These are phyloP conservation scores for Tortrix viridana DNA, from an alignment of 2,888 invertebrate genomes.

Conservation along the genomic window DNA sequence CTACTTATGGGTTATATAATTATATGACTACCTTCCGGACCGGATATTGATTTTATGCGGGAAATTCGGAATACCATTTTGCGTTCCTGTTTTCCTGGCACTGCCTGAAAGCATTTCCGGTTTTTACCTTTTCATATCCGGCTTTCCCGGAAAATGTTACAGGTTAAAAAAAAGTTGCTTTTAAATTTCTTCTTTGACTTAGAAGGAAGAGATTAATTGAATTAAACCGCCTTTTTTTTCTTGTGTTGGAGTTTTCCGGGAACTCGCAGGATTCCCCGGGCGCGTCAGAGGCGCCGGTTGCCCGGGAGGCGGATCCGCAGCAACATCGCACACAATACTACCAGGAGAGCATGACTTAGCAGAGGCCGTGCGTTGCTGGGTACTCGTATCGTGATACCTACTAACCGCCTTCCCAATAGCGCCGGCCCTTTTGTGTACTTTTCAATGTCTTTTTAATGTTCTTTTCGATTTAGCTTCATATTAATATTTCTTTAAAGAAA, in stretches of 20 bases:
- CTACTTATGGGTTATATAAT: too few species aligned
- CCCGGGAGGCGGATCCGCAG: conserved; percentile 63
- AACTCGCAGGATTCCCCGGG: not conserved
- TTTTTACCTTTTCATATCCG: conserved; percentile 49
- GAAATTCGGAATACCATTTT: conserved; percentile 39
- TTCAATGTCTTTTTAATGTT: not conserved
- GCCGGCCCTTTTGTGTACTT: conserved; percentile 3
- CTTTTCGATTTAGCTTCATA: too few species aligned
- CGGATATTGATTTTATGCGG: conserved; percentile 59
- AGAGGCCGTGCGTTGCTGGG: conserved; percentile 39
- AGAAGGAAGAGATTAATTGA: not conserved
- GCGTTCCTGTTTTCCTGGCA: conserved; percentile 57
- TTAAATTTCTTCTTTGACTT: not conserved
- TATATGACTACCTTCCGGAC: conserved; percentile 45
- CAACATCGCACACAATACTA: conserved; percentile 59
- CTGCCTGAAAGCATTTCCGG: conserved; percentile 61
- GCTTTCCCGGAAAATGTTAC: conserved; percentile 39
- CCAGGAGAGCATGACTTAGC: conserved; percentile 55
- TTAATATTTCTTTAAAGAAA: too few species aligned
- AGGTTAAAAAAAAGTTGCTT: conserved; percentile 7
- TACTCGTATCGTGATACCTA: conserved; percentile 25
- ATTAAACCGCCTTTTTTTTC: not conserved
- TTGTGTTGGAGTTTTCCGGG: conserved; percentile 39
- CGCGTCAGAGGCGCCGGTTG: conserved; percentile 29
- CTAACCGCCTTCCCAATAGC: conserved; percentile 17